Percentiles rank a stretch among this genome's conserved stretches.
Conservation (phyloP, 2,113 vertebrate genomes). For the Alces alces region DNA sequence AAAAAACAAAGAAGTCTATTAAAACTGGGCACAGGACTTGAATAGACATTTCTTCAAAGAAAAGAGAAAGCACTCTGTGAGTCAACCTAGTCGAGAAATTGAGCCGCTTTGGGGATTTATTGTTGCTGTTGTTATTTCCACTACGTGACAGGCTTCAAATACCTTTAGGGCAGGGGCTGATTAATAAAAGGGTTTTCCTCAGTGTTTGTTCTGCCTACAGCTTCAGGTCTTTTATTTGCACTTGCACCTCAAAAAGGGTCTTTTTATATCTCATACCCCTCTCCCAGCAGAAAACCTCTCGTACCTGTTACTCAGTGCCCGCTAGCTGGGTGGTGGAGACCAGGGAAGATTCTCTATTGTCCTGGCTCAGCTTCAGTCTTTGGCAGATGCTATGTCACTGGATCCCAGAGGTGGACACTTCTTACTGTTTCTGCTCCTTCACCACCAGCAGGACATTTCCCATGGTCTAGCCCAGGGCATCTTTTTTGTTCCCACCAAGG, state of each 20-base stretch:
- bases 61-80: not conserved
- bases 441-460: not conserved
- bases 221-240: not conserved
- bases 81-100: not conserved
- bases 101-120: not conserved
- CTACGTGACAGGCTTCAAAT: not conserved
- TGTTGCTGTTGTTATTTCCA: not conserved
- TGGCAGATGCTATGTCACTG: not conserved
- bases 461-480: not conserved
- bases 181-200: not conserved
- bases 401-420: not conserved
- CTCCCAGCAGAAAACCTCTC: not conserved
- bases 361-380: not conserved
- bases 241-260: not conserved
- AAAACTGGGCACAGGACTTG: not conserved
- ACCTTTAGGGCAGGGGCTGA: not conserved
- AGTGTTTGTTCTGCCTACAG: not conserved
- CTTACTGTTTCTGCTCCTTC: not conserved
- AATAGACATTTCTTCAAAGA: not conserved
- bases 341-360: not conserved
- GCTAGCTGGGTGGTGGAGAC: not conserved
- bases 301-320: not conserved
- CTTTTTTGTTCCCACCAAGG: not conserved
- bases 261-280: not conserved
- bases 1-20: not conserved